phyloP scores from a whole-genome alignment of 2,113 vertebrate species.

The Caretta caretta region DNA sequence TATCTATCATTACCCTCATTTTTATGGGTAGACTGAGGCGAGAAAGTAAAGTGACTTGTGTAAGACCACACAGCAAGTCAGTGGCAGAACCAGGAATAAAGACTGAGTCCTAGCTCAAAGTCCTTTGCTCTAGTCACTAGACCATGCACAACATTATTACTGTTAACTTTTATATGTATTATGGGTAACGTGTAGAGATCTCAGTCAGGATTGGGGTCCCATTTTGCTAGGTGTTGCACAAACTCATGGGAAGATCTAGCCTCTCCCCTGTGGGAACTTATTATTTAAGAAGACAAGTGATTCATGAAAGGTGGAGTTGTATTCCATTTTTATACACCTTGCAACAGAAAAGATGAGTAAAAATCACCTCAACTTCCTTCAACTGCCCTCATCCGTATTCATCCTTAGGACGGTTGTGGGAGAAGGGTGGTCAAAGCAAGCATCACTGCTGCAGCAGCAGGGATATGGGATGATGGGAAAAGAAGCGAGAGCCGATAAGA shows the following conservation, averaged over 20 bases:
- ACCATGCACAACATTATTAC: background rate
- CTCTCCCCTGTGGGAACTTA: background rate
- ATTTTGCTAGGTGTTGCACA: accelerated
- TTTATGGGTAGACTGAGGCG: background rate
- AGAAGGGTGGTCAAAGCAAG: background rate
- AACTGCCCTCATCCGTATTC: conserved; percentile 16
- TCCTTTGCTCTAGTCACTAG: background rate
- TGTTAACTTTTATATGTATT: background rate
- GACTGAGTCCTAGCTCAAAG: background rate
- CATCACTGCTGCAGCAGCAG: conserved; percentile 36
- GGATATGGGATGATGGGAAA: conserved; percentile 28
- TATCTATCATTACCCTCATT: background rate
- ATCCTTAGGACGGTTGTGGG: conserved; percentile 33
- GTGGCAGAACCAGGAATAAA: background rate
- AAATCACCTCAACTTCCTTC: conserved; percentile 35
- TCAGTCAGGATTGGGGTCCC: background rate
- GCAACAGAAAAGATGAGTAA: background rate
- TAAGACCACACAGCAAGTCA: background rate
- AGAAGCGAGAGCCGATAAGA: conserved; percentile 7
- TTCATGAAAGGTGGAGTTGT: conserved; percentile 17
- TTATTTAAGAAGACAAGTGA: background rate
- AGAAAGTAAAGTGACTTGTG: background rate
- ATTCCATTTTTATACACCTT: background rate
- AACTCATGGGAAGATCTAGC: background rate
- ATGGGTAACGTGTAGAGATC: background rate